phyloP scores from a whole-genome alignment of 2,888 invertebrate genomes.

The Tetragonula carbonaria region DNA sequence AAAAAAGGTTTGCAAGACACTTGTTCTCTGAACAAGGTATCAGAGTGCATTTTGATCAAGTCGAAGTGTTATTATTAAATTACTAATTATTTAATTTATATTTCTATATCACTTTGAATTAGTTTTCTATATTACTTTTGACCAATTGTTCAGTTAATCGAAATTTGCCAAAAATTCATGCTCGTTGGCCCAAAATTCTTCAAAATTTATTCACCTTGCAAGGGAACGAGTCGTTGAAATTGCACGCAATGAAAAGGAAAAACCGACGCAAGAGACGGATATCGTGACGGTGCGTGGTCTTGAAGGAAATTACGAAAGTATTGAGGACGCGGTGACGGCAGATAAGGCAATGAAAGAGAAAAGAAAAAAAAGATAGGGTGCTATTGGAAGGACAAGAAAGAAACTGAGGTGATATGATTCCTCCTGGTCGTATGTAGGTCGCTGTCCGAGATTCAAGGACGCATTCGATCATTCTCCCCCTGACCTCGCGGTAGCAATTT shows the following conservation, averaged over 20 bases:
- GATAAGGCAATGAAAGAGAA: background rate
- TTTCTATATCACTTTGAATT: no score
- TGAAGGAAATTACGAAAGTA: constrained; percentile 6
- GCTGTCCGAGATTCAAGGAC: constrained; percentile 59
- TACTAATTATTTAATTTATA: no score
- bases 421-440: constrained; percentile 49
- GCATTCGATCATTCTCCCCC: constrained; percentile 49
- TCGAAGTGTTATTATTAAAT: no score
- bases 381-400: constrained; percentile 3
- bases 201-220: background rate
- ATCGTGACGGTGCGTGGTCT: background rate
- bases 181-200: background rate
- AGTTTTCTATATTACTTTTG: no score
- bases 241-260: background rate
- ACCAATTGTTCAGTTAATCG: no score
- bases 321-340: background rate
- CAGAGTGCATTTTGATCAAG: no score
- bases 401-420: background rate
- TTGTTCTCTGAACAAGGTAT: no score
- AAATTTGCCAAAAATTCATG: no score
- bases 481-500: constrained; percentile 40
- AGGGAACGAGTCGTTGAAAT: background rate
- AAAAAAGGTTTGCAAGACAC: no score
- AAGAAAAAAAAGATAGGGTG: background rate
- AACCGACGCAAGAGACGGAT: background rate